A percentile compares a stretch with the other conserved stretches of the same genome.
phyloP scores from a whole-genome alignment of 2,888 invertebrate genomes.

The Pardosa pseudoannulata region DNA sequence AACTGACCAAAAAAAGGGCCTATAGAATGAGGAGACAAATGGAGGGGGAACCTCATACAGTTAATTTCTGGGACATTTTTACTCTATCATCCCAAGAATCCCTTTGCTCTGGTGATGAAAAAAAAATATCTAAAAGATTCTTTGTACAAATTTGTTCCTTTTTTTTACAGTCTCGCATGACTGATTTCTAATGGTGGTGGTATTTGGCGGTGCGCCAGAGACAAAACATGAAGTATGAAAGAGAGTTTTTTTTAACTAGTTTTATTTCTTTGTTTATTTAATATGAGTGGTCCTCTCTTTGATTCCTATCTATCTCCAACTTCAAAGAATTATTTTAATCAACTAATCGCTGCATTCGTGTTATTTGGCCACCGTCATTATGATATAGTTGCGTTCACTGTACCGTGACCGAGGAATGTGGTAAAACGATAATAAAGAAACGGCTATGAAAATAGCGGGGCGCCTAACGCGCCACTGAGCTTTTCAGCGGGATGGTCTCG shows the following conservation, averaged over 20 bases:
- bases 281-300: neutral
- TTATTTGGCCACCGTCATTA: neutral
- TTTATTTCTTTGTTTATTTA: too few relatives aligned
- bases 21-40: neutral
- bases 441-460: neutral
- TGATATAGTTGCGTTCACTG: neutral
- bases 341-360: conserved; percentile 11
- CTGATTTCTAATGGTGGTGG: neutral
- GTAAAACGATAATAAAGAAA: neutral
- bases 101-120: neutral
- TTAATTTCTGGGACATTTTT: neutral
- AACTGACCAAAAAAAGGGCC: neutral
- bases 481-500: neutral
- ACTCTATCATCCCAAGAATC: neutral
- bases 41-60: neutral
- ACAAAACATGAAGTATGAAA: neutral
- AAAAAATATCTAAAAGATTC: neutral
- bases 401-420: neutral
- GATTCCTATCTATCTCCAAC: conserved; percentile 6
- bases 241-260: neutral
- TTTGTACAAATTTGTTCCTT: neutral
- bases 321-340: conserved; percentile 25
- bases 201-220: neutral
- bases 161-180: neutral
- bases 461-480: neutral